phyloP scores from a whole-genome alignment of 2,888 invertebrate genomes.

The Amphipoea oculea region DNA sequence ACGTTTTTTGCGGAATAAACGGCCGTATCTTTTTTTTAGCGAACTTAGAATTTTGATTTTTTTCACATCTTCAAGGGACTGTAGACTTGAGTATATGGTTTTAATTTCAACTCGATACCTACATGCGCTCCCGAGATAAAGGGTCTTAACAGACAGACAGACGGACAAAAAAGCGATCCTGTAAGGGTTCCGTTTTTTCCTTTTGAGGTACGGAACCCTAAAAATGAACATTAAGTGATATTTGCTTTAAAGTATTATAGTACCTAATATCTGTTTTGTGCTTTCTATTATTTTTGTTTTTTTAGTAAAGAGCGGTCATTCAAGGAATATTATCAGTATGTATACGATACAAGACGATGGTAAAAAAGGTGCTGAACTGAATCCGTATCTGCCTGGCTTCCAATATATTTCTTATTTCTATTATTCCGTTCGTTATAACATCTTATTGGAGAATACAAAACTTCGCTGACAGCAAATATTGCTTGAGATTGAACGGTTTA shows the following conservation, averaged over 20 bases:
- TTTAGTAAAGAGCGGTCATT: background rate
- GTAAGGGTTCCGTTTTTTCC: too few species aligned
- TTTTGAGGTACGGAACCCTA: too few species aligned
- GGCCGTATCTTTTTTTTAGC: too few species aligned
- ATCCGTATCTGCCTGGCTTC: background rate
- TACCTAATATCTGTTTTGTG: background rate
- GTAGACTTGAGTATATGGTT: too few species aligned
- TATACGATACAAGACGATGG: background rate
- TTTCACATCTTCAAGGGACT: too few species aligned
- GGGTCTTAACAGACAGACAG: too few species aligned
- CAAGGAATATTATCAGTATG: background rate
- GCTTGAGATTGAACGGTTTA: conserved; percentile 53
- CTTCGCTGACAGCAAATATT: conserved; percentile 54
- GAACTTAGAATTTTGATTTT: too few species aligned
- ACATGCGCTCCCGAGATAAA: too few species aligned
- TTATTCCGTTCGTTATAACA: conserved; percentile 31
- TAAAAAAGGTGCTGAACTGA: background rate
- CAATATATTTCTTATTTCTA: conserved; percentile 34
- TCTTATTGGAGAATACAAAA: conserved; percentile 42
- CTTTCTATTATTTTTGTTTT: background rate
- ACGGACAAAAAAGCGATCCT: too few species aligned
- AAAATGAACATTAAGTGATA: too few species aligned
- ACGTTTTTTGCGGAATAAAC: too few species aligned
- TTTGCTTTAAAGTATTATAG: background rate
- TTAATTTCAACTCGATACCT: too few species aligned